Evolutionary conservation across 2,113 vertebrate species (phyloP), one percentile per base, ranked within the genome.

Genomic region (Phocoena sinus): DNA sequence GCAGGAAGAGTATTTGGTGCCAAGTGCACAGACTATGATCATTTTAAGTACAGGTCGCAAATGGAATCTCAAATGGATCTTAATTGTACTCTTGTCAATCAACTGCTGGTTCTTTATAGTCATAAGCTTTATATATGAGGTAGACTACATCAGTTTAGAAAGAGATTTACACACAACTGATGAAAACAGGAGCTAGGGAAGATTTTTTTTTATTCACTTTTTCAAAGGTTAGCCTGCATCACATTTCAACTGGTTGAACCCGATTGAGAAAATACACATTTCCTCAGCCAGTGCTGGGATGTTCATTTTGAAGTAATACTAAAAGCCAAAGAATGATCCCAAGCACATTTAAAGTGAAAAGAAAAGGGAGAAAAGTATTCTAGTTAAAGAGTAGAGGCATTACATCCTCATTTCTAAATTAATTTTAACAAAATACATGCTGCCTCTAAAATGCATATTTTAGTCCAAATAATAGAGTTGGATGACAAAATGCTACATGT

Each of bases 61-160:
- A 91, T 10, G 11, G 36, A 58, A 73, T 94, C 90, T 73, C 80
- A 93, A 81, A 86, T 53, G 23, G 25, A 82, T 56, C 47, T 89
- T 76, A n/a, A 60, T 1, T 77, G 7, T 58, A 91, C 50, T 41
- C 56, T 1, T 65, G n/a, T 58, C 63, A 11, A 63, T 44, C 63
- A 68, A 95, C n/a, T 71, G 41, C 11, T 86, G 88, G 17, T 60
- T 91, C 14, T 95, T 96, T 18, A 85, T 62, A 79, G 96, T 97
- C 33, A 82, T 20, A 89, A 70, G 47, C 85, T 92, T 91, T 90
- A 95, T 7, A 44, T 47, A 53, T 0, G 1, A 95, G 60, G 82
- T 1, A 12, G 21, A 18, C 70, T 26, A 18, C n/a, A n/a, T 82
- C 1, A 12, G 38, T 18, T 77, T 83, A 94, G 25, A 93, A 80